Base-by-base conservation (phyloP, 1,140 invertebrate species). In the Drosophila albomicans region DNA sequence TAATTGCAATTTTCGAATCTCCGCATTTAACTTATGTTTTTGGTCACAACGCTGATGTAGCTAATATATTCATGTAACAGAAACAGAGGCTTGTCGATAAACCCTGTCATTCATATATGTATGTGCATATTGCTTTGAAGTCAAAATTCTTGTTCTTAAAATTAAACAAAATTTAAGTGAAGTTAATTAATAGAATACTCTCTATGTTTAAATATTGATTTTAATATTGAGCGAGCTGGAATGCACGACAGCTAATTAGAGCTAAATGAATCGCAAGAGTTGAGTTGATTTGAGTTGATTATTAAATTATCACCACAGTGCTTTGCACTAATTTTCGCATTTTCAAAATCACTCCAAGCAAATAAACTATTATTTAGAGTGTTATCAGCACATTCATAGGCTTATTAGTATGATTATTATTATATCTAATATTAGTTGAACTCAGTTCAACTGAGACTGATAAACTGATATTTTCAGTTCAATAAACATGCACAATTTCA, bases 401-500 rank as follows among this genome's bases (percentile, higher is more conserved):
- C 41, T 56, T 52, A 58, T 68, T 51, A 30, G 16, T 38, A 28
- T 11, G 32, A 30, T n/a, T 49, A 51, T 59, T 58, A 59, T 15
- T 48, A 25, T 3, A 25, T 8, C 11, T 30, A 25, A 59, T 51
- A 35, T n/a, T 16, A 41, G 49, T 48, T 30, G 8, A 41, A 32
- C 16, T 61, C 13, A 20, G 3, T 4, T 25, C 20, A 25, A 25
- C 16, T 16, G 5, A 30, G 35, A 49, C 13, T 48, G 48, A 52
- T 52, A 58, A 72, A 64, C 62, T 38, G 13, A 32, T 45, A 52
- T 20, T 58, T 78, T 28, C 72, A 72, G 51, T 62, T 77, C 52
- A 76, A 15, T 70, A 58, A 62, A 54, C 52, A 15, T 20, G 16
- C 13, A 59, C 57, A 79, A 62, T 64, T 51, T 67, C 51, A 69